These are phyloP conservation scores for Gymnorhina tibicen DNA, from an alignment of 2,113 vertebrate species.

Conservation along the genomic window DNA sequence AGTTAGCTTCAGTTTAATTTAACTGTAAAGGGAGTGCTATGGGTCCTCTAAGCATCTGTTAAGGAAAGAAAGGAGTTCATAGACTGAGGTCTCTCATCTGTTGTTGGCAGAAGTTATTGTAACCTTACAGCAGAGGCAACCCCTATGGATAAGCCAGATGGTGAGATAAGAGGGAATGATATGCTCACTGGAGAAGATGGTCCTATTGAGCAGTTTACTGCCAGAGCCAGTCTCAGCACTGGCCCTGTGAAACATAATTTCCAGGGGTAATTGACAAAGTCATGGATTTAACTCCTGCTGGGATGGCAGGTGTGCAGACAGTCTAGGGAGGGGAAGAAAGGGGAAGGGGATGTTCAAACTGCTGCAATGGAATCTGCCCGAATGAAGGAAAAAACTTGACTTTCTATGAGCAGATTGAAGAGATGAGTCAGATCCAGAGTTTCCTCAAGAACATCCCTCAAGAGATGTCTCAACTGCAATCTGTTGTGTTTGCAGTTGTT, in stretches of 20 bases:
- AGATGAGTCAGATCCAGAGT: background rate
- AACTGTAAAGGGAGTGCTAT: background rate
- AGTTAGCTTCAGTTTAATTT: background rate
- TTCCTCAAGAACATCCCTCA: background rate
- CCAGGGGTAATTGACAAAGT: background rate
- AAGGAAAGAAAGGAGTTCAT: background rate
- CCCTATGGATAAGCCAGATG: background rate
- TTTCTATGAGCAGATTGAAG: background rate
- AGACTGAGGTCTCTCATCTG: background rate
- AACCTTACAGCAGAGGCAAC: background rate
- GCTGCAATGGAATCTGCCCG: rapidly evolving
- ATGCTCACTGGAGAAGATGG: background rate
- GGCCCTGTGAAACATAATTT: background rate
- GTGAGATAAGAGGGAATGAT: background rate
- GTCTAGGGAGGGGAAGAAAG: background rate
- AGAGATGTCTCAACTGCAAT: background rate
- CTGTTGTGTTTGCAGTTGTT: background rate
- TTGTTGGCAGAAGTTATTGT: background rate
- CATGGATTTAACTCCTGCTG: background rate
- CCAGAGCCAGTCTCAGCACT: background rate
- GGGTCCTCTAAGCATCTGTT: background rate
- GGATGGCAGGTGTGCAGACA: background rate
- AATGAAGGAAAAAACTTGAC: background rate
- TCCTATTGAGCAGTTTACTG: background rate
- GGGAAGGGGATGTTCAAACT: background rate